Percentiles rank a stretch among this genome's conserved stretches.
phyloP scores from a whole-genome alignment of 1,140 invertebrate species.

The Lasioglossum albipes region DNA sequence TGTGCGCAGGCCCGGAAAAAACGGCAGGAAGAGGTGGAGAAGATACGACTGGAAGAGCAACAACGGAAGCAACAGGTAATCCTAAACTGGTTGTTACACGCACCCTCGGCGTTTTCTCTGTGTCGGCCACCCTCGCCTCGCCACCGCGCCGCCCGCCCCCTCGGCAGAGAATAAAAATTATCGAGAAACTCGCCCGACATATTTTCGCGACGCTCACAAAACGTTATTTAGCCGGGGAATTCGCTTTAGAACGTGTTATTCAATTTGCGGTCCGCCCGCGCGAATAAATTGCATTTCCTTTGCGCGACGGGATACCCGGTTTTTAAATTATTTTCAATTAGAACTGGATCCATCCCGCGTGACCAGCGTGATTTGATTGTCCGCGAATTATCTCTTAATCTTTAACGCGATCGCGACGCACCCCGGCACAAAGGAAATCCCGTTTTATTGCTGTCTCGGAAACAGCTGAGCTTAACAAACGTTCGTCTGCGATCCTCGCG shows the following conservation, averaged over 20 bases:
- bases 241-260: background rate
- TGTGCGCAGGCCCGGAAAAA: constrained; percentile 88
- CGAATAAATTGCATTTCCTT: background rate
- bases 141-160: background rate
- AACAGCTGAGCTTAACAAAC: too few species aligned
- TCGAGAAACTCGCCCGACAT: background rate
- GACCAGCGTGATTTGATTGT: too few species aligned
- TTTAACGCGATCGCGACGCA: too few species aligned
- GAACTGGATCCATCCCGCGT: too few species aligned
- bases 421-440: too few species aligned
- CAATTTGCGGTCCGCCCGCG: background rate
- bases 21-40: constrained; percentile 91
- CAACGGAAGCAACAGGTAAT: constrained; percentile 91
- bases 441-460: too few species aligned
- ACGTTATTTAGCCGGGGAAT: background rate
- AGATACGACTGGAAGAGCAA: constrained; percentile 90
- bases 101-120: constrained; percentile 20
- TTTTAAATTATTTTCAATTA: too few species aligned
- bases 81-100: constrained; percentile 61
- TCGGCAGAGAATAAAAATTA: background rate
- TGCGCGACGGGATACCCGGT: too few species aligned
- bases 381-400: too few species aligned
- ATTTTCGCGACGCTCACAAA: too few species aligned
- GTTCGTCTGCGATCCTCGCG: too few species aligned
- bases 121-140: background rate